These are phyloP conservation scores for Tyto alba DNA, from an alignment of 2,113 vertebrate genomes.

Conservation along the genomic window DNA sequence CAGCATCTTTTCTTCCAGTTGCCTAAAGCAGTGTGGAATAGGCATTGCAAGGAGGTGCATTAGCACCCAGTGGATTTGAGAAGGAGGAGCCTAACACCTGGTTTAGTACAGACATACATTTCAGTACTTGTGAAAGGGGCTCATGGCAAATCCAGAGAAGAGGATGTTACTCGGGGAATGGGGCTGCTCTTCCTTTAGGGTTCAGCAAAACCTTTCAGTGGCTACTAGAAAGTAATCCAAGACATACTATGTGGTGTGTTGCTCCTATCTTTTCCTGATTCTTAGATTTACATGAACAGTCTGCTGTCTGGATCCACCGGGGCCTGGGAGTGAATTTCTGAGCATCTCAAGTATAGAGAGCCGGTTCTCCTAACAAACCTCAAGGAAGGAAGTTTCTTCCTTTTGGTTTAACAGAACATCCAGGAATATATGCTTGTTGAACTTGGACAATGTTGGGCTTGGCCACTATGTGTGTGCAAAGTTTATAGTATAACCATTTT, in stretches of 20 bases:
- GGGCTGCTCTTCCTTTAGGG: background rate
- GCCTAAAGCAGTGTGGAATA: background rate
- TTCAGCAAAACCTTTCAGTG: background rate
- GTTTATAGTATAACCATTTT: background rate
- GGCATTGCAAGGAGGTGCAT: background rate
- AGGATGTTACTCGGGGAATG: background rate
- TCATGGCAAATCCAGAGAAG: background rate
- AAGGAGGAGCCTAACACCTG: background rate
- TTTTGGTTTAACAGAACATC: background rate
- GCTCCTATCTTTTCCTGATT: background rate
- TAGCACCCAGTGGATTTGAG: background rate
- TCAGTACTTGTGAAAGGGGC: background rate
- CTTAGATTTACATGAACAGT: background rate
- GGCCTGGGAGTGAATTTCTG: background rate
- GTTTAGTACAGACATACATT: background rate
- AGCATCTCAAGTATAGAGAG: background rate
- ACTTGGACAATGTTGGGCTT: background rate
- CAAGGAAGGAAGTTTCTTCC: background rate
- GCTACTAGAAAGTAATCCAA: background rate
- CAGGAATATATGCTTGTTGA: background rate
- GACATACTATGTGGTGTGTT: background rate
- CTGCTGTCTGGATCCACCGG: background rate
- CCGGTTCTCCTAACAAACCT: background rate
- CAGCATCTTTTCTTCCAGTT: background rate
- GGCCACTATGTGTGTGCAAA: background rate